Base-by-base conservation (phyloP, 2,797 vertebrate genomes). In the Etheostoma perlongum region DNA sequence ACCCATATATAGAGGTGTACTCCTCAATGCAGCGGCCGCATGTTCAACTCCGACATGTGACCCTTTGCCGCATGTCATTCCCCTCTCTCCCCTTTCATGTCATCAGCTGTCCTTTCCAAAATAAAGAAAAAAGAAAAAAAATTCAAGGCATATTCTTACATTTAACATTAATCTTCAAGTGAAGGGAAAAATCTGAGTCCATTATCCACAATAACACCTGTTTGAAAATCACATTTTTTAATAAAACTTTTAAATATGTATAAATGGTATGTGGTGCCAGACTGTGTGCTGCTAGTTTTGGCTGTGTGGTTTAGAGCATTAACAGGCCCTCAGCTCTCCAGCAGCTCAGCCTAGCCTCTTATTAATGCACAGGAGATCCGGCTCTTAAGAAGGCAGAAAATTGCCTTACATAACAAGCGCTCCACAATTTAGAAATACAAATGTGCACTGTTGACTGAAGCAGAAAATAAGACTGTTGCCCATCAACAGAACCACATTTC, bases 391-490 rank as follows among this genome's bases (percentile, higher is more conserved):
- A 94, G 95, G 95, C 95, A 96, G 93, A 95, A 96, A 95, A 96
- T 95, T 96, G 94, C 94, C 94, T 95, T 96, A 95, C 91, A 92
- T 96, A 96, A 96, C 94, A 89, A 94, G 93, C 83, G 85, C 90
- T 84, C 82, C 89, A 89, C 92, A 94, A 92, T 94, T 94, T 95
- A 94, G 93, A 94, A 95, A 98, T 97, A 98, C 97, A 96, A 97
- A 92, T 97, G 97, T 96, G 97, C 96, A 96, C 96, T 97, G 97
- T 96, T 98, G 97, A 98, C 97, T 99, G 97, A 98, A 98, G 97
- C 98, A 98, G 98, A 99, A 99, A 99, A 99, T 99, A 96, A 99
- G 97, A 97, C 95, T 96, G 96, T 97, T 97, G 97, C 96, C 96
- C 97, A 97, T 97, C 96, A 97, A 96, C 96, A 96, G 95, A 96